Evolutionary conservation across 2,113 vertebrate genomes (phyloP).

Genomic region (Bujurquina vittata): DNA sequence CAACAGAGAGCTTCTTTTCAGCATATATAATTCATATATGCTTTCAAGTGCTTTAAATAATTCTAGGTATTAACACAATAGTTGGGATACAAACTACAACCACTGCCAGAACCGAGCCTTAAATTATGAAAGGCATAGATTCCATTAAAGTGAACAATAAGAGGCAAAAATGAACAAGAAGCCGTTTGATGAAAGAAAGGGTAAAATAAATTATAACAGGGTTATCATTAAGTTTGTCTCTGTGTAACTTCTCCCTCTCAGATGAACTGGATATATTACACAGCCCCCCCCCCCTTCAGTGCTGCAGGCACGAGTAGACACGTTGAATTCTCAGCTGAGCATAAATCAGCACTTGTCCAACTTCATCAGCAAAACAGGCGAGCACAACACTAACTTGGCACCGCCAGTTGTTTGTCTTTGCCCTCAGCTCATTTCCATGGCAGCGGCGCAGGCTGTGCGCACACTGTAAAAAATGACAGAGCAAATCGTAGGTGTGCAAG

Average conservation of each 20-base stretch:
- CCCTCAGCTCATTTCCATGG: slow-evolving; percentile 49
- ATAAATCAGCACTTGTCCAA: slow-evolving; percentile 60
- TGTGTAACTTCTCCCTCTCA: not conserved
- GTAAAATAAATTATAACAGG: not conserved
- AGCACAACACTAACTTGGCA: slow-evolving; percentile 36
- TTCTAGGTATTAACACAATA: not conserved
- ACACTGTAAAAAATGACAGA: slow-evolving; percentile 9
- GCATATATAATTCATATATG: fast-evolving
- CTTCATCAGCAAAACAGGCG: slow-evolving; percentile 52
- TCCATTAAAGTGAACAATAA: not conserved
- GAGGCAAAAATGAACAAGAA: not conserved
- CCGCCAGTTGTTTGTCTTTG: slow-evolving; percentile 40
- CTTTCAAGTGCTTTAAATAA: not conserved
- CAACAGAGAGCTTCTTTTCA: not conserved
- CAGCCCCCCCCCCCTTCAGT: not conserved
- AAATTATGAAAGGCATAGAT: not conserved
- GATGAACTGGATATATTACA: not conserved
- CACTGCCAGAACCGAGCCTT: not conserved
- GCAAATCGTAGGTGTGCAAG: slow-evolving; percentile 24
- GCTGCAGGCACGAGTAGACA: not conserved
- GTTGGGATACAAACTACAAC: not conserved
- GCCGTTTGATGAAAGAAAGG: not conserved
- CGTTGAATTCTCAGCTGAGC: slow-evolving; percentile 39
- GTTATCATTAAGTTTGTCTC: not conserved
- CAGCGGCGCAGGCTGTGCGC: not conserved